Evolutionary conservation across 2,113 vertebrate genomes (phyloP), one percentile per base, ranked within the genome.

Genomic region (Plecotus auritus): DNA sequence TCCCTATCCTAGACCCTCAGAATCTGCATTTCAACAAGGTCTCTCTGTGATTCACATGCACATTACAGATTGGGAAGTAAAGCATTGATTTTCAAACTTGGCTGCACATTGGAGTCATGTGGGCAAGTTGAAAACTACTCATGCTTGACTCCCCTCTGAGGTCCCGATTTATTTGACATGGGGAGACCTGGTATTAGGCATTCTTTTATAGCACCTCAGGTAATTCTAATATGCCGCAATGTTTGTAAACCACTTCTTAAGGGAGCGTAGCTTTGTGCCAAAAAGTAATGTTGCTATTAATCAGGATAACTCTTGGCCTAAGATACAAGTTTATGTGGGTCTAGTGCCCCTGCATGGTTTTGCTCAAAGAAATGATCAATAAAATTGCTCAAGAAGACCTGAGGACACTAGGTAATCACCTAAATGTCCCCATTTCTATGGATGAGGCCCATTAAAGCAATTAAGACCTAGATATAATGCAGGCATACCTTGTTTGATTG

Each of bases 391-490:
- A 88, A 95, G 93, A 94, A 97, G 87, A 90, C 87, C 91, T 97
- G 95, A 98, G 2, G 0, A 96, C 87, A 94, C 88, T 96, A 95
- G 94, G 97, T 98, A 98, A 98, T 97, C 88, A 91, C 90, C 88
- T 95, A 96, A 95, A 45, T 92, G 45, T 47, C 84, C 40, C 0
- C 9, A 94, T 98, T 95, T 96, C 64, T 90, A 81, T 74, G 72
- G 82, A 96, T 56, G 51, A 96, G 80, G 64, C 32, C 61, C 23
- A 92, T 89, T 82, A 97, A 97, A 97, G 93, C 95, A 98, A 97
- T 98, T 98, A 97, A 98, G 97, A 93, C 9, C 6, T 81, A 89
- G 69, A 90, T 95, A 69, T 86, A 93, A 86, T 96, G 56, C 26
- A 42, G 37, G 56, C 56, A 61, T 12, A 20, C 56, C 80, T 82